Evolutionary conservation across 1,140 invertebrate species (phyloP).

Genomic region (Venturia canescens): DNA sequence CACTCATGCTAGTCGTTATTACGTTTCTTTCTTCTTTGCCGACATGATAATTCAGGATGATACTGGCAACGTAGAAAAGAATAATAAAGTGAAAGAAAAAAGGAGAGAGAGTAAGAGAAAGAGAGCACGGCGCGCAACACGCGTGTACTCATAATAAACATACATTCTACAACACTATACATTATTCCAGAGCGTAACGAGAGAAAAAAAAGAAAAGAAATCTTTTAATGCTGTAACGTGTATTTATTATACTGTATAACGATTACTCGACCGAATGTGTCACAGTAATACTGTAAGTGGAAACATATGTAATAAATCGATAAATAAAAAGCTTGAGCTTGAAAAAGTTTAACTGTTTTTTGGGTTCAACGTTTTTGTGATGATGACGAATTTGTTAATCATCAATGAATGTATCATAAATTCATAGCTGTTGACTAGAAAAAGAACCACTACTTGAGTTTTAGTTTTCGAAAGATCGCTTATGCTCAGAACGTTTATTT

Average conservation of each 20-base stretch:
- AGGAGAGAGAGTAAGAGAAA: constrained; percentile 15
- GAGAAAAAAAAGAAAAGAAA: constrained; percentile 30
- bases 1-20: constrained; percentile 59
- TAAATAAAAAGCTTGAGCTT: constrained; percentile 72
- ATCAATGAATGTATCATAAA: too few species aligned
- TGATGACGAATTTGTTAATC: too few species aligned
- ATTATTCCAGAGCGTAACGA: constrained; percentile 33
- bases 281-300: constrained; percentile 68
- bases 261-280: constrained; percentile 64
- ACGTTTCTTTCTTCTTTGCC: constrained; percentile 53
- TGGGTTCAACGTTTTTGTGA: not conserved
- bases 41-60: constrained; percentile 60
- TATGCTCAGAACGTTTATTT: not conserved
- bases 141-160: constrained; percentile 34
- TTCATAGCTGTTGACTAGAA: not conserved
- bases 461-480: too few species aligned
- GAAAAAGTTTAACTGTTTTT: constrained; percentile 21
- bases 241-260: constrained; percentile 67
- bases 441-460: not conserved
- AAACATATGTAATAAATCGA: constrained; percentile 71
- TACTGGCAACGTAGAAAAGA: constrained; percentile 3
- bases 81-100: constrained; percentile 3
- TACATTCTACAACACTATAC: constrained; percentile 27
- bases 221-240: constrained; percentile 66
- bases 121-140: constrained; percentile 13